Evolutionary conservation across 2,797 vertebrate species (phyloP), one percentile per base, ranked within the genome.

Genomic region (Hippopotamyrus pictus): DNA sequence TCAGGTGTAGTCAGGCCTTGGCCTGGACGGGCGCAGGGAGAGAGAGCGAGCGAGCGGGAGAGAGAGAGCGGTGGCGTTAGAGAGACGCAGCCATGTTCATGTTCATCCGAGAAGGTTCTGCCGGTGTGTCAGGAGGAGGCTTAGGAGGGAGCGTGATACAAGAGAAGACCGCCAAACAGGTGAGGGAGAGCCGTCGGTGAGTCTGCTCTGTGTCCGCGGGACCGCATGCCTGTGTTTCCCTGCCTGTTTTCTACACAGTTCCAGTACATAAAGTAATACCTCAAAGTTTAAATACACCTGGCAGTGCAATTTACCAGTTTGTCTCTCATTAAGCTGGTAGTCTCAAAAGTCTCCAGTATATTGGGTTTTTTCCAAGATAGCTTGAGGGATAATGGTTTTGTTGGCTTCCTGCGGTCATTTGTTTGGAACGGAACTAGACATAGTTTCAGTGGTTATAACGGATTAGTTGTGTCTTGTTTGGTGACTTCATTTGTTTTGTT

Each of bases 101-200:
- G 95, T 93, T 96, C 93, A 96, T 96, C 96, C 95, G 95, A 91
- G 95, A 96, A 92, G 88, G 94, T 90, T 25, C 93, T 46, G 89
- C 89, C 4, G 90, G 92, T 7, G 93, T 9, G 90, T 94, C 91
- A 94, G 93, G 92, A 88, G 84, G 82, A 88, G 37, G 37, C 89
- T 41, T 33, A 9, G 84, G 88, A 17, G 94, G 93, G 93, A 96
- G 91, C 29, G 90, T 2, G 53, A 90, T 93, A 37, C 90, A 41
- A 1, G 92, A 94, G 92, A 95, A 92, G 92, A 94, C 93, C 4
- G 92, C 96, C 37, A 97, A 96, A 91, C 96, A 97, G 96, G 96
- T 96, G 91, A 37, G 88, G 22, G 41, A 14, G 50, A 6, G 48
- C 93, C 93, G 79, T 29, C 33, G 14, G 50, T 12, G 44, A 37